Conservation (phyloP, 2,113 vertebrate genomes). For the Bagarius yarrelli region DNA sequence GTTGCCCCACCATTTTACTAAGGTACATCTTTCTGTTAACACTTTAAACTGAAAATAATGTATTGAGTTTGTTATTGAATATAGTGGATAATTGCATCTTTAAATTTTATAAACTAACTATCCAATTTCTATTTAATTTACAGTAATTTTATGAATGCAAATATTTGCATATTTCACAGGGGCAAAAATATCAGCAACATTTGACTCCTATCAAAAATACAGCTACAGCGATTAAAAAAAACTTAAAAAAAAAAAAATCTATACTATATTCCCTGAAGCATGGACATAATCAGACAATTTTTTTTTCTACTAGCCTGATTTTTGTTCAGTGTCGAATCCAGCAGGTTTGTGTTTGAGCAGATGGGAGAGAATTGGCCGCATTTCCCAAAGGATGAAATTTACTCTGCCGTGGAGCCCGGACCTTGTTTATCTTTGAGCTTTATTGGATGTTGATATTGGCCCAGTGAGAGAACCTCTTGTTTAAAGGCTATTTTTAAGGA, state of each 20-base stretch:
- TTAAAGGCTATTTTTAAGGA: constrained; percentile 69
- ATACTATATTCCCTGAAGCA: constrained; percentile 38
- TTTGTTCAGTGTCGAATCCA: constrained; percentile 63
- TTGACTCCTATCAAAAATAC: constrained; percentile 36
- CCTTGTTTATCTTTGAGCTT: constrained; percentile 76
- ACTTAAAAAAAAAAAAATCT: not conserved
- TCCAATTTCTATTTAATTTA: constrained; percentile 45
- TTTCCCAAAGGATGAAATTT: constrained; percentile 72
- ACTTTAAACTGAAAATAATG: not conserved
- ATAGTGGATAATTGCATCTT: constrained; percentile 37
- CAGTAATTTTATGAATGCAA: not conserved
- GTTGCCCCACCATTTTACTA: not conserved
- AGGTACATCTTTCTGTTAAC: not conserved
- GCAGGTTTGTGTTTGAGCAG: constrained; percentile 74
- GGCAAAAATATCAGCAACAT: constrained; percentile 59
- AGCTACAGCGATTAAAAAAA: too few relatives aligned
- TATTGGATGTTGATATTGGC: constrained; percentile 79
- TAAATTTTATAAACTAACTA: not conserved
- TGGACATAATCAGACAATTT: constrained; percentile 53
- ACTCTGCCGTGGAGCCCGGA: constrained; percentile 68
- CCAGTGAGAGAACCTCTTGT: constrained; percentile 67
- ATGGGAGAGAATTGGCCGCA: constrained; percentile 70
- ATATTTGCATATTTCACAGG: not conserved
- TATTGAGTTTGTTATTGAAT: not conserved
- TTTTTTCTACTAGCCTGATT: constrained; percentile 56